Conservation (phyloP, 30 jellyfish, hydroid and myxozoan genomes). For the Chrysaora quinquecirrha region DNA sequence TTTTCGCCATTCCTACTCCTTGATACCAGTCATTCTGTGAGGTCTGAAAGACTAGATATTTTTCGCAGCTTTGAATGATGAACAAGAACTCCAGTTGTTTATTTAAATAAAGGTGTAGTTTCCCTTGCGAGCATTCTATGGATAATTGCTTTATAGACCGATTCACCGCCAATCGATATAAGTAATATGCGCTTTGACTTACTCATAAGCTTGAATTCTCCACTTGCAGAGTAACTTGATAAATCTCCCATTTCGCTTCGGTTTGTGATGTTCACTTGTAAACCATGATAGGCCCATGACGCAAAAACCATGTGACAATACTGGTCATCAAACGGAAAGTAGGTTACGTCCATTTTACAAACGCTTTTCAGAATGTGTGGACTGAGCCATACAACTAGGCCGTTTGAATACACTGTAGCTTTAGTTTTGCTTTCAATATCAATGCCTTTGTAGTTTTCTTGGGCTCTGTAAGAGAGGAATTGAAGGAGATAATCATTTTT, state of each 20-base stretch:
- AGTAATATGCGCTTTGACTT: too few relatives aligned
- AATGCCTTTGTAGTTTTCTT: constrained; percentile 76
- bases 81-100: too few relatives aligned
- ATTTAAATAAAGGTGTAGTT: too few relatives aligned
- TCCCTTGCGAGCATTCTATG: too few relatives aligned
- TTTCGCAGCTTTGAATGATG: too few relatives aligned
- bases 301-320: constrained; percentile 75
- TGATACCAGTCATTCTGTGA: too few relatives aligned
- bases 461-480: constrained; percentile 65
- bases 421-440: constrained; percentile 81
- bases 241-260: constrained; percentile 72
- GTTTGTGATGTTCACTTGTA: constrained; percentile 58
- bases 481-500: too few relatives aligned
- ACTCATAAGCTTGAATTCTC: constrained; percentile 83
- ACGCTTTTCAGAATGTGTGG: constrained; percentile 82
- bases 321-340: constrained; percentile 93
- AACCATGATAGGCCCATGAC: constrained; percentile 90
- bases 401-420: constrained; percentile 59
- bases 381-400: constrained; percentile 79
- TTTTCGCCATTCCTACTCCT: too few relatives aligned
- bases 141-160: too few relatives aligned
- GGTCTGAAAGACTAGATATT: too few relatives aligned
- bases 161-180: too few relatives aligned
- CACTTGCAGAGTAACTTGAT: constrained; percentile 66
- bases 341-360: constrained; percentile 78